Percentiles rank a stretch among this genome's conserved stretches.
phyloP scores from a whole-genome alignment of 2,113 vertebrate genomes.

The Cranoglanis bouderius region DNA sequence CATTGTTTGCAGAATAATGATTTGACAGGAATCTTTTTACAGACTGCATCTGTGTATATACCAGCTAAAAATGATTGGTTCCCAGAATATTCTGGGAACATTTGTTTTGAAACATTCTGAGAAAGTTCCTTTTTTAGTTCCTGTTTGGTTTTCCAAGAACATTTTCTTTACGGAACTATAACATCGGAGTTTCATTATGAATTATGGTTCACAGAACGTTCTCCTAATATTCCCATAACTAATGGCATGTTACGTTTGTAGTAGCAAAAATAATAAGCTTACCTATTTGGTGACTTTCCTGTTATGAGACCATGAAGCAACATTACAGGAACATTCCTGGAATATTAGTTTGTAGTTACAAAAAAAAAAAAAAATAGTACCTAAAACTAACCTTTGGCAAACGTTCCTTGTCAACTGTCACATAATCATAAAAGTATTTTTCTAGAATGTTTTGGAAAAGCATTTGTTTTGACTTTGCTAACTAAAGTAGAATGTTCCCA shows the following conservation, averaged over 20 bases:
- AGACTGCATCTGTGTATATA: neutral
- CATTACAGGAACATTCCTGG: neutral
- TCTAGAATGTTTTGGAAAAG: neutral
- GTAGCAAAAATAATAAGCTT: neutral
- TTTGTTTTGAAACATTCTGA: neutral
- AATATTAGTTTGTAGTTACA: neutral
- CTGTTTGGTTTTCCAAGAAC: neutral
- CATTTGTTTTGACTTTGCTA: neutral
- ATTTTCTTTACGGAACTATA: neutral
- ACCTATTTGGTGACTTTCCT: neutral
- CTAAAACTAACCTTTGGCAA: neutral
- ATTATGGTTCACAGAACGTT: neutral
- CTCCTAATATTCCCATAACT: neutral
- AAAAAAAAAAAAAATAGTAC: neutral
- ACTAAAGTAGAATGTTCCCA: neutral
- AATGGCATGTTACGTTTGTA: neutral
- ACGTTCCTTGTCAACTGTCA: neutral
- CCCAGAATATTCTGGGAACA: neutral
- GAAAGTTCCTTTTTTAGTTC: neutral
- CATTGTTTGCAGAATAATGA: neutral
- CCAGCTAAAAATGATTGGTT: neutral
- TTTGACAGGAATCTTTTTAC: neutral
- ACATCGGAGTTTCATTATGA: neutral
- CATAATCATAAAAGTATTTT: neutral
- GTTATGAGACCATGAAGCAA: neutral